phyloP scores from a whole-genome alignment of 2,888 invertebrate genomes.

The Nudaria mundana region DNA sequence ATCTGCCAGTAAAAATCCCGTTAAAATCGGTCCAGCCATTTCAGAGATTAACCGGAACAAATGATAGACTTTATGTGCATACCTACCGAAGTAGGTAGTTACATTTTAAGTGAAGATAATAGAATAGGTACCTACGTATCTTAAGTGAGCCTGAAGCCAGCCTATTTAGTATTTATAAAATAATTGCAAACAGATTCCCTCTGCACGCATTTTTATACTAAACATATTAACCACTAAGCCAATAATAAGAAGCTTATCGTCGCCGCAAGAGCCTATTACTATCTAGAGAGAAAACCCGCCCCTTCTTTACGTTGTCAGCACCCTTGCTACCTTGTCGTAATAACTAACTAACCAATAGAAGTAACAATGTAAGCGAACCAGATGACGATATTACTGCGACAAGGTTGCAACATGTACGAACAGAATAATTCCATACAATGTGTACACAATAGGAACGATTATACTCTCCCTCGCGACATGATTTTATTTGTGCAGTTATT shows the following conservation, averaged over 20 bases:
- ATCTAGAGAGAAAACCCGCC: conserved; percentile 69
- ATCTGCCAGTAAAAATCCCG: too few species aligned
- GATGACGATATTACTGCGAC: conserved; percentile 41
- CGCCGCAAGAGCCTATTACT: conserved; percentile 74
- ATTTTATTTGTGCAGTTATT: conserved; percentile 80
- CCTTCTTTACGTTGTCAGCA: conserved; percentile 56
- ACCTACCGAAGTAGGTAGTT: too few species aligned
- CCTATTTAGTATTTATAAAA: too few species aligned
- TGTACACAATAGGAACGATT: conserved; percentile 77
- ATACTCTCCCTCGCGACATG: conserved; percentile 73
- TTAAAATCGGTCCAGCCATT: too few species aligned
- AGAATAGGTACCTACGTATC: too few species aligned
- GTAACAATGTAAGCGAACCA: conserved; percentile 25
- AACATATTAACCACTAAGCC: conserved; percentile 64
- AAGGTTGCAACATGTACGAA: conserved; percentile 55
- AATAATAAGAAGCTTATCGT: conserved; percentile 76
- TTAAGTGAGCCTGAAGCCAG: too few species aligned
- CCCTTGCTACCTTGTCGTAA: conserved; percentile 61
- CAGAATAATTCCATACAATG: conserved; percentile 60
- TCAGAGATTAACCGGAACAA: too few species aligned
- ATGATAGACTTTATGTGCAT: too few species aligned
- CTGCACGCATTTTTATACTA: conserved; percentile 55
- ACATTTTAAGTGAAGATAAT: too few species aligned
- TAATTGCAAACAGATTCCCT: conserved; percentile 56
- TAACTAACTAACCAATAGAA: conserved; percentile 26